Base-by-base conservation (phyloP, 2,888 invertebrate species). In the Cinara cedri region DNA sequence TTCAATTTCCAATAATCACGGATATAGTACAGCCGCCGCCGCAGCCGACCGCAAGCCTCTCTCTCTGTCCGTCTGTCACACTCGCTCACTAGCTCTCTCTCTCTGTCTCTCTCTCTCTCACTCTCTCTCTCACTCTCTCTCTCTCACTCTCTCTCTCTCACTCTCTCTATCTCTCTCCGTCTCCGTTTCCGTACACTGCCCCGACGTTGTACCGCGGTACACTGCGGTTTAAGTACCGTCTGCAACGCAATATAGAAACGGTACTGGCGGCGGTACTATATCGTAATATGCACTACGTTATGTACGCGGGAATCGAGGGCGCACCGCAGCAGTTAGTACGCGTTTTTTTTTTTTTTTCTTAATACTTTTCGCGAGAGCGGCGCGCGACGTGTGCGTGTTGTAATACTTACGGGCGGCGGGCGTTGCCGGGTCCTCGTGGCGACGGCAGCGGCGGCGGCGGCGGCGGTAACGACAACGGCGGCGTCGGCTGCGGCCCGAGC, bases 1-100 rank as follows among this genome's bases (percentile, higher is more conserved):
- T 72, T 72, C 72, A 72, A 72, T 72, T 60, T 72, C 60, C 60
- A 46, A 72, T 72, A 72, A 60, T 49, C 72, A 19, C 60, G 72
- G 42, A 42, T 34, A 34, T 34, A 34, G n/a, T n/a, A n/a, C n/a
- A n/a, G n/a, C 63, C 46, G 6, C 6, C 46, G 6, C 6, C 24
- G 66, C 49, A 46, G 16, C n/a, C n/a, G n/a, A n/a, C n/a, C n/a
- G n/a, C 68, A 4, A 11, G 46, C 46, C 57, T 46, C 24, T 10
- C 66, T 16, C 11, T 46, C 8, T 42, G 3, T 10, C 42, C 14
- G 54, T 19, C 24, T 16, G 34, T 2, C 42, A n/a, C 57, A 13
- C 60, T 46, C 57, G 24, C 24, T n/a, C 19, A 42, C n/a, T 60
- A 63, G 19, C 63, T 10, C 8, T 8, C 19, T 9, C 11, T 2